Percentiles rank a stretch among this genome's conserved stretches.
phyloP scores from a whole-genome alignment of 2,113 vertebrate species.

The Eulemur rufifrons region DNA sequence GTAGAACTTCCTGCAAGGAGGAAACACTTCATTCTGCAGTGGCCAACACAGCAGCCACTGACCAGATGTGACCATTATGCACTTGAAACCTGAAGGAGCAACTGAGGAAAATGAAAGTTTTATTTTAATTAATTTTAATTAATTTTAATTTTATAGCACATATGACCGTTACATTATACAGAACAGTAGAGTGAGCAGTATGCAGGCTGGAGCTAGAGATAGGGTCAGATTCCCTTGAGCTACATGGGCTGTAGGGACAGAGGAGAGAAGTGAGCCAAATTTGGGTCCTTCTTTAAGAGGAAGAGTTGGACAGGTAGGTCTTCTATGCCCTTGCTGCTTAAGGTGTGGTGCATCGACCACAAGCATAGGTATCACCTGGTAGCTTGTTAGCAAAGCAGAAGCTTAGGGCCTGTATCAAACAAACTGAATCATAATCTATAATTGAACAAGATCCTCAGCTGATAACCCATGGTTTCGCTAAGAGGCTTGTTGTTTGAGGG shows the following conservation, averaged over 20 bases:
- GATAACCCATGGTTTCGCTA: neutral
- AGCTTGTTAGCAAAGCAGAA: neutral
- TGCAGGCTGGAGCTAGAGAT: neutral
- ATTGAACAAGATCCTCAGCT: neutral
- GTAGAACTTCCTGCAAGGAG: neutral
- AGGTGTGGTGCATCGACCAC: neutral
- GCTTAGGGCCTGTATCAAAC: neutral
- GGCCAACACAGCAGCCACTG: neutral
- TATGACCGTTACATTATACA: neutral
- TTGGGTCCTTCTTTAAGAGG: neutral
- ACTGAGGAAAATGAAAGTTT: neutral
- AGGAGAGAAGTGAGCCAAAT: neutral
- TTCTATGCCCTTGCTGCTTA: neutral
- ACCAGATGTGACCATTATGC: neutral
- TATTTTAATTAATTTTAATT: neutral
- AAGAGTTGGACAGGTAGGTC: neutral
- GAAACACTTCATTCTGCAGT: neutral
- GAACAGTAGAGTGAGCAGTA: neutral
- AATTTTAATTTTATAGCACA: neutral
- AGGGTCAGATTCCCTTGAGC: neutral
- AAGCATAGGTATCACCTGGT: neutral
- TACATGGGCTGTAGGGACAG: rapidly evolving
- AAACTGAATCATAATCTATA: neutral
- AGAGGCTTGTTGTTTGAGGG: neutral
- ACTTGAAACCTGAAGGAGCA: neutral